Evolutionary conservation across 2,797 vertebrate genomes (phyloP).

Genomic region (Hypotaenidia philippensis): DNA sequence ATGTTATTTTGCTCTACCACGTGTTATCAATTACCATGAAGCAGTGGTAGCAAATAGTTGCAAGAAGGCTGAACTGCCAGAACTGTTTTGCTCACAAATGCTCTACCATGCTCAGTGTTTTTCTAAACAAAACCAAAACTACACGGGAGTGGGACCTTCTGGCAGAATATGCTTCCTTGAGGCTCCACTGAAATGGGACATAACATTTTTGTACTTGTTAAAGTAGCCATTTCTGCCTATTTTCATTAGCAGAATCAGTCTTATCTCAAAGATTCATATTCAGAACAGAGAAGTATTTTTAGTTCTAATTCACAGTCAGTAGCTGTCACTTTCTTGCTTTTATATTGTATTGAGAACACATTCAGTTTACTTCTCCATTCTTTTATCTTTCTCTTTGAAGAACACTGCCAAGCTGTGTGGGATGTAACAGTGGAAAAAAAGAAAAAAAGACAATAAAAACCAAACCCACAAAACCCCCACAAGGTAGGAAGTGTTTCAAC

Average conservation of each 20-base stretch:
- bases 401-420: constrained; percentile 6
- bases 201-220: not conserved
- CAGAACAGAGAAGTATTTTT: constrained; percentile 6
- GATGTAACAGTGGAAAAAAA: not conserved
- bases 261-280: not conserved
- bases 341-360: not conserved
- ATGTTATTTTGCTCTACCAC: not conserved
- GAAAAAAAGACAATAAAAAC: not conserved
- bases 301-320: not conserved
- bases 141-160: not conserved
- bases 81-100: not conserved
- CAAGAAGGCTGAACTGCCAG: not conserved
- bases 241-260: constrained; percentile 10
- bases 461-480: not conserved
- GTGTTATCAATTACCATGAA: not conserved
- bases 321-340: not conserved
- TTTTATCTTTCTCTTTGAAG: not conserved
- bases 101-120: not conserved
- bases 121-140: not conserved
- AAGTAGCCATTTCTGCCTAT: not conserved
- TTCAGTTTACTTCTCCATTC: not conserved
- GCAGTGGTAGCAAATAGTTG: not conserved
- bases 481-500: not conserved
- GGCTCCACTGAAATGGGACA: not conserved
- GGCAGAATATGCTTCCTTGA: not conserved